phyloP scores from a whole-genome alignment of 2,797 vertebrate genomes.

The Sebastes iracundus region DNA sequence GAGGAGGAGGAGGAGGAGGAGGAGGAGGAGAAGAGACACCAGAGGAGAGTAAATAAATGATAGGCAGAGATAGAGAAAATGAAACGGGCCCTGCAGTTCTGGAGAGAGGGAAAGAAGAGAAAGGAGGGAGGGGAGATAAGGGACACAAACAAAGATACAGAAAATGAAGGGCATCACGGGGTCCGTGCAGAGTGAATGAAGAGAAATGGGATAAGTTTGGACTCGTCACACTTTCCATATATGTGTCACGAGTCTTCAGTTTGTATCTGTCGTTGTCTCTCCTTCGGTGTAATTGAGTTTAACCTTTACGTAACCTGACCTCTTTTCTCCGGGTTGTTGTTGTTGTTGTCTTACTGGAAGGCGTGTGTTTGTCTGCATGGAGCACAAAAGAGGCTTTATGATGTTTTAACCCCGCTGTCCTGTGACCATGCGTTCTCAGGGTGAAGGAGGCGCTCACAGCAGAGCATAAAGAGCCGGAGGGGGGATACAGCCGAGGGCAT shows the following conservation, averaged over 20 bases:
- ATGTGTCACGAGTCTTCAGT: constrained; percentile 18
- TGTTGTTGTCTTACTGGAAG: constrained; percentile 54
- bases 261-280: constrained; percentile 45
- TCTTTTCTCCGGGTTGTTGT: constrained; percentile 51
- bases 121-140: constrained; percentile 35
- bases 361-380: constrained; percentile 34
- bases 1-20: constrained; percentile 4
- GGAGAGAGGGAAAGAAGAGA: neutral
- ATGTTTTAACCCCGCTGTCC: constrained; percentile 54
- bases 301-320: constrained; percentile 69
- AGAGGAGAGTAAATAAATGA: constrained; percentile 62
- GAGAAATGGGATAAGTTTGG: constrained; percentile 38
- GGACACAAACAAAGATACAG: constrained; percentile 42
- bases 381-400: constrained; percentile 62
- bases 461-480: constrained; percentile 53
- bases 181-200: constrained; percentile 32
- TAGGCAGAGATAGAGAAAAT: constrained; percentile 56
- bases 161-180: constrained; percentile 46
- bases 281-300: constrained; percentile 64
- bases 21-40: constrained; percentile 18
- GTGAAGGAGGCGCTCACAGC: constrained; percentile 68
- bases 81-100: constrained; percentile 36
- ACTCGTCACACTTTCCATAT: constrained; percentile 41
- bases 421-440: constrained; percentile 76
- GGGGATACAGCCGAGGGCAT: constrained; percentile 52